Evolutionary conservation across 2,113 vertebrate genomes (phyloP).

Genomic region (Gambusia holbrooki): DNA sequence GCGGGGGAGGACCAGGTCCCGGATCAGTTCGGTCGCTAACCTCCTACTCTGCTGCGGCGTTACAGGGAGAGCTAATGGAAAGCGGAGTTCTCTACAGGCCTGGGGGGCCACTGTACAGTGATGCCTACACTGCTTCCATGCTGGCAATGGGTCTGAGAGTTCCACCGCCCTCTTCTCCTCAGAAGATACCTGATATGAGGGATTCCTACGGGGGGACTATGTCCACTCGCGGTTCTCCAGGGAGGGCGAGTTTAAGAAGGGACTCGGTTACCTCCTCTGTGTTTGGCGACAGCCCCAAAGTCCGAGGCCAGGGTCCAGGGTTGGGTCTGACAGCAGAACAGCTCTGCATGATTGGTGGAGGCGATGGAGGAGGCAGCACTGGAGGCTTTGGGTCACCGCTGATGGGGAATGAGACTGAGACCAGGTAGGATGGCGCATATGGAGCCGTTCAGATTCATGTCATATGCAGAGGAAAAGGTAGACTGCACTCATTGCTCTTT

Average conservation of each 20-base stretch:
- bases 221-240: constrained; percentile 90
- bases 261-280: constrained; percentile 89
- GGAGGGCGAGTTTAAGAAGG: constrained; percentile 90
- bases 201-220: constrained; percentile 87
- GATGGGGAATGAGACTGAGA: constrained; percentile 89
- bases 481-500: no score
- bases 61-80: constrained; percentile 93
- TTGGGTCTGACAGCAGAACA: constrained; percentile 82
- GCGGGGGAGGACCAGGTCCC: constrained; percentile 71
- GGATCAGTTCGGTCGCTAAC: constrained; percentile 91
- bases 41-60: constrained; percentile 91
- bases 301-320: constrained; percentile 77
- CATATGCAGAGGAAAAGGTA: no score
- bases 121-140: constrained; percentile 81
- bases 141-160: constrained; percentile 87
- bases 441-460: background rate
- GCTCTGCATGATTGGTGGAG: constrained; percentile 87
- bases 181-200: constrained; percentile 89
- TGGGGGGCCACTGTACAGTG: constrained; percentile 88
- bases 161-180: constrained; percentile 89
- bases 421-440: constrained; percentile 79
- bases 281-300: constrained; percentile 91
- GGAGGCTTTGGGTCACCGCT: constrained; percentile 84
- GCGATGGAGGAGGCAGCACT: constrained; percentile 68
- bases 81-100: constrained; percentile 87